Base-by-base conservation (phyloP, 2,797 vertebrate species). In the Tiaroga cobitis region DNA sequence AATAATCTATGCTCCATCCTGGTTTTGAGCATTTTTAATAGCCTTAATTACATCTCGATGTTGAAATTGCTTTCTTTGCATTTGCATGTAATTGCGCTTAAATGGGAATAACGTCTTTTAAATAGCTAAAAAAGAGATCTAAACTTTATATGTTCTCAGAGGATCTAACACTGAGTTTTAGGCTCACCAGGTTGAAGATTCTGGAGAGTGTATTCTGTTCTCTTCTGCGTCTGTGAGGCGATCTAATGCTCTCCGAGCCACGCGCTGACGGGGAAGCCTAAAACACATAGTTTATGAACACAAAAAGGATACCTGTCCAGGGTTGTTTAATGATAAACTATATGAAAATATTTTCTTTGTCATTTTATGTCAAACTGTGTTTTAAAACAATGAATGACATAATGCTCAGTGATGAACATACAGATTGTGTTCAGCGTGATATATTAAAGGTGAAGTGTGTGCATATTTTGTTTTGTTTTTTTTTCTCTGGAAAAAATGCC, bases 181-280 rank as follows among this genome's bases (percentile, higher is more conserved):
- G 84, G 89, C 95, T 95, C 94, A 96, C 95, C 95, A 95, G 92
- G 93, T 92, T 96, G 95, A 96, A 95, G 95, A 96, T 86, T 93
- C 92, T 91, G 94, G 95, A 96, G 92, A 96, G 91, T 85, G 95
- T 96, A 90, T 94, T 95, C 89, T 95, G 95, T 89, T 95, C 94
- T 89, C 93, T 92, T 90, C 94, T 94, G 88, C 94, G 93, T 89
- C 94, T 93, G 90, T 94, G 88, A 3, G 95, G 95, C 0, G 95
- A 95, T 91, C 94, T 95, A 83, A 95, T 79, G 90, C 93, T 93
- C 91, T 95, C 95, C 0, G 93, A 83, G 86, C 91, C 92, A 3
- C 93, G 91, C 51, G 93, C 90, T 21, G 95, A 86, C 26, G 86
- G 56, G 32, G 89, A 82, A 77, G 78, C 87, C 89, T 90, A 86